Conservation (phyloP, 2,113 vertebrate species). For the Rhinopomastus cyanomelas region DNA sequence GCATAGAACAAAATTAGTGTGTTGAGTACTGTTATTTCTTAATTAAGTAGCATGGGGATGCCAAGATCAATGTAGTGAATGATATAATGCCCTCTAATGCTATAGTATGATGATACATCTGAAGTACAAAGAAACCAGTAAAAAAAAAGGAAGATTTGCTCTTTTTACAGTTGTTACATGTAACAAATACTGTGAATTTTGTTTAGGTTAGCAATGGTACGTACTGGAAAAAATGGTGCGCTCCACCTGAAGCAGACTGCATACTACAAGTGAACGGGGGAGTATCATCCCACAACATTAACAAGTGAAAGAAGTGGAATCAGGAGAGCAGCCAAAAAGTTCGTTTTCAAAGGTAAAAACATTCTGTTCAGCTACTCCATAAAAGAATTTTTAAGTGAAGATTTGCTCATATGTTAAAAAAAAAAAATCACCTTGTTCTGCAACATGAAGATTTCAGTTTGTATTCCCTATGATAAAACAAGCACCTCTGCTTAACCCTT, state of each 20-base stretch:
- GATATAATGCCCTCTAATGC: neutral
- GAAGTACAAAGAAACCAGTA: neutral
- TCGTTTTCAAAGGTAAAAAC: slow-evolving; percentile 74
- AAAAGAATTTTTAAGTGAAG: neutral
- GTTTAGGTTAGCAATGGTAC: slow-evolving; percentile 71
- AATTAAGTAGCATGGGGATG: neutral
- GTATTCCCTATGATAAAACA: neutral
- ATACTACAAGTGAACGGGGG: slow-evolving; percentile 73
- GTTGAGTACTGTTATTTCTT: neutral
- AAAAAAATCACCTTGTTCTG: neutral
- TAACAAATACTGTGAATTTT: slow-evolving; percentile 4
- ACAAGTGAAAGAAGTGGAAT: slow-evolving; percentile 79
- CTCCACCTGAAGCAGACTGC: slow-evolving; percentile 80
- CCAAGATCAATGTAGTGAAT: neutral
- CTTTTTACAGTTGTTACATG: neutral
- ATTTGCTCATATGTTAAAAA: neutral
- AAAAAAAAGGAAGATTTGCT: neutral
- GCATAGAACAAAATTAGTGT: neutral
- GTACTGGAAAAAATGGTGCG: slow-evolving; percentile 74
- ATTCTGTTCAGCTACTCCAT: neutral
- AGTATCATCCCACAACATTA: slow-evolving; percentile 74
- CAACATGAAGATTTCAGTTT: neutral
- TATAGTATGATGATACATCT: neutral
- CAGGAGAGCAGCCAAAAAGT: slow-evolving; percentile 79
- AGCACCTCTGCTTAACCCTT: neutral